Conservation (phyloP, 2,113 vertebrate species). For the Rhinolophus sinicus region DNA sequence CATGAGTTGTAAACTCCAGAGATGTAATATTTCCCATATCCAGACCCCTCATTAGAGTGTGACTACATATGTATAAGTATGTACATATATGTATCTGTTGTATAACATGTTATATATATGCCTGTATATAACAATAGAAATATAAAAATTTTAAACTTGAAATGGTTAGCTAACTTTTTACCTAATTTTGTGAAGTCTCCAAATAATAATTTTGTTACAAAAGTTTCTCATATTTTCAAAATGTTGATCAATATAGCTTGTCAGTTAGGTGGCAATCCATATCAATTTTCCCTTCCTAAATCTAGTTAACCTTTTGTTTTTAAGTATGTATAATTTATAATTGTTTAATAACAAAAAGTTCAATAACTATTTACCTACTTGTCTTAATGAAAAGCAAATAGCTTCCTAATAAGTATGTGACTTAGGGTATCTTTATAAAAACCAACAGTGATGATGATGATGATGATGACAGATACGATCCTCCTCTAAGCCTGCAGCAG, state of each 20-base stretch:
- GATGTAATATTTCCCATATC: not conserved
- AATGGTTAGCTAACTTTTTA: constrained; percentile 15
- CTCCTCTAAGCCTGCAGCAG: not conserved
- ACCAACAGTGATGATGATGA: not conserved
- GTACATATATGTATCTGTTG: not conserved
- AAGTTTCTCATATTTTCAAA: constrained; percentile 47
- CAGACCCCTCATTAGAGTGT: not conserved
- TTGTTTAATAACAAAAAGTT: constrained; percentile 32
- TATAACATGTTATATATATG: not conserved
- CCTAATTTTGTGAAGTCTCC: constrained; percentile 46
- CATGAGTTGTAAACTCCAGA: not conserved
- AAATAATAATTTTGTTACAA: not conserved
- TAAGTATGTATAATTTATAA: not conserved
- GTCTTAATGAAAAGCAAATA: constrained; percentile 38
- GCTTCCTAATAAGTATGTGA: not conserved
- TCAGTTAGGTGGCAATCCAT: not conserved
- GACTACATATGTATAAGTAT: not conserved
- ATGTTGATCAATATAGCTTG: not conserved
- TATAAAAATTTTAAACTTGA: constrained; percentile 33
- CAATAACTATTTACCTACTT: not conserved
- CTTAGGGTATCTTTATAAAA: not conserved
- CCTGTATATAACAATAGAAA: not conserved
- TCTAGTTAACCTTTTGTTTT: constrained; percentile 48
- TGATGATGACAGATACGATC: not conserved
- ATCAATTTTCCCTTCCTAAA: not conserved